Conservation (phyloP, 2,113 vertebrate genomes). For the Gobiocypris rarus region DNA sequence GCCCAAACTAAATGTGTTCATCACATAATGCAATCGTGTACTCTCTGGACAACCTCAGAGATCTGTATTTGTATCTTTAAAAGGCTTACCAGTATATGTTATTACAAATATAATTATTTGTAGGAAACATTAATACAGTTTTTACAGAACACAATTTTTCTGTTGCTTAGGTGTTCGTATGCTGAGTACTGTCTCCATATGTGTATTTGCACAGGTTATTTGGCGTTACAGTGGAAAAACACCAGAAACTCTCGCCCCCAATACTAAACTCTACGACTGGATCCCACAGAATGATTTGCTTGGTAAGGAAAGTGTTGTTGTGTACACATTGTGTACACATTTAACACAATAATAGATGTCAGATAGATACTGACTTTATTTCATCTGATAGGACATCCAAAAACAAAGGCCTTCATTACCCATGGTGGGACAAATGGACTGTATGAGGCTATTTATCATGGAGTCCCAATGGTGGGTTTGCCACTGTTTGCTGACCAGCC, state of each 20-base stretch:
- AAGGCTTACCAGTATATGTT: too few species aligned
- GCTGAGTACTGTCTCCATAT: background rate
- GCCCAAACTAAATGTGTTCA: background rate
- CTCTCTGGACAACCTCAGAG: too few species aligned
- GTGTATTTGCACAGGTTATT: slow-evolving; percentile 76
- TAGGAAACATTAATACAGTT: too few species aligned
- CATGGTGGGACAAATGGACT: slow-evolving; percentile 89
- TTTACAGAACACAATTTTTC: too few species aligned
- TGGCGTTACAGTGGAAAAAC: slow-evolving; percentile 82
- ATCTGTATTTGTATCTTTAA: too few species aligned
- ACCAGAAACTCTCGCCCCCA: slow-evolving; percentile 54
- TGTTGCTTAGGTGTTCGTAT: background rate
- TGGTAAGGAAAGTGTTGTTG: slow-evolving; percentile 69
- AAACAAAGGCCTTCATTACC: slow-evolving; percentile 85
- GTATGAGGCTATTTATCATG: slow-evolving; percentile 90
- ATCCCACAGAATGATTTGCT: slow-evolving; percentile 87
- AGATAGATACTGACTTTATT: background rate
- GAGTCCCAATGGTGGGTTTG: slow-evolving; percentile 84
- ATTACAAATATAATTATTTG: too few species aligned
- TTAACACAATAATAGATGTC: background rate
- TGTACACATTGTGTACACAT: background rate
- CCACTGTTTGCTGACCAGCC: slow-evolving; percentile 67
- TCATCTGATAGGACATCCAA: slow-evolving; percentile 78
- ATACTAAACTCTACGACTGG: slow-evolving; percentile 81
- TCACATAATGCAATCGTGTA: too few species aligned